Evolutionary conservation across 1,140 invertebrate genomes (phyloP), one percentile per base, ranked within the genome.

Genomic region (Pissodes strobi): DNA sequence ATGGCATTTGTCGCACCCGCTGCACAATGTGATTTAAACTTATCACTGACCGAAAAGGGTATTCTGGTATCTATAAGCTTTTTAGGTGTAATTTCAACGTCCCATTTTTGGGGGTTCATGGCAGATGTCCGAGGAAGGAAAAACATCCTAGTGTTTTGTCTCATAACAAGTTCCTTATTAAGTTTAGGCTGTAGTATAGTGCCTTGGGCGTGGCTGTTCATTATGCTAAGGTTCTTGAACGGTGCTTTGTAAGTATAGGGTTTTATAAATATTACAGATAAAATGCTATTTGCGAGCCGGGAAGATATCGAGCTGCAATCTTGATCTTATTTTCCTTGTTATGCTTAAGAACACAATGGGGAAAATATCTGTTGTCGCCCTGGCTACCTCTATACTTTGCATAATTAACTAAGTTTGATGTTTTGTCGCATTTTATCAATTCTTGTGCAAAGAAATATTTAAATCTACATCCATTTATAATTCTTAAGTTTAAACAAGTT

Each of bases 171-270:
- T 65, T 84, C 83, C 1, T 59, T 84, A 0, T 81, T 83, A 41
- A 85, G 83, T 15, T 67, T 87, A 2, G 69, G 79, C 0, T 86
- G 85, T 0, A 84, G 85, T 51, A 79, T 87, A 53, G 80, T 84
- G 5, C 82, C 81, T 27, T 79, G 78, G 19, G 83, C 84, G 18
- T 85, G 84, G 81, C 76, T 85, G 38, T 84, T 89, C 64, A 74
- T 87, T 0, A 45, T 85, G 0, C 71, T 86, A 6, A 74, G 87
- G 69, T 83, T 87, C 56, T 72, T 88, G 4, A 87, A 86, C 73
- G 87, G 88, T 59, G 83, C 87, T 55, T 82, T 87, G 87, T 89
- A 76, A 83, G 84, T 82, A 22, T 27, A 27, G n/a, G n/a, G n/a
- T n/a, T n/a, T n/a, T n/a, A n/a, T n/a, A n/a, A n/a, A n/a, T n/a